Conservation (phyloP, 2,113 vertebrate species). For the Mandrillus leucophaeus region DNA sequence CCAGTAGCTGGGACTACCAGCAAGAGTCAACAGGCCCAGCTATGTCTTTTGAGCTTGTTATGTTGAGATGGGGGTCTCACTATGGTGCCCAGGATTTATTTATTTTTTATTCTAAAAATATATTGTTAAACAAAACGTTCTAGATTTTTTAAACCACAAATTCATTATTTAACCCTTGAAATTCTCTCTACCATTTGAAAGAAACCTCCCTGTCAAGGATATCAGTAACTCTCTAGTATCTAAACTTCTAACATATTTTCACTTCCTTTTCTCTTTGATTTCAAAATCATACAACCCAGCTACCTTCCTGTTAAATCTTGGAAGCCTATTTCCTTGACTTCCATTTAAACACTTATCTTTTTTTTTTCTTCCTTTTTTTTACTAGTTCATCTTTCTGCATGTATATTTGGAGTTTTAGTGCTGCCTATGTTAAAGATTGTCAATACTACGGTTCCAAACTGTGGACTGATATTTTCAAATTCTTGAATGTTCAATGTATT, state of each 20-base stretch:
- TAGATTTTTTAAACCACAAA: background rate
- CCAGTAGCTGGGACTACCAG: too few relatives aligned
- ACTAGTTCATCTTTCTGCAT: background rate
- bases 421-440: background rate
- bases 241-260: background rate
- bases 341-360: background rate
- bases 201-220: background rate
- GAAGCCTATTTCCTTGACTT: background rate
- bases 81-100: background rate
- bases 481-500: background rate
- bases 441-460: background rate
- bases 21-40: too few relatives aligned
- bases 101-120: background rate
- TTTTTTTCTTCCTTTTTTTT: background rate
- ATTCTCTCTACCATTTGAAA: background rate
- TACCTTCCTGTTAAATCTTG: background rate
- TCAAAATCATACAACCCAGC: background rate
- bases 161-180: background rate
- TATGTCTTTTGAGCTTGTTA: too few relatives aligned
- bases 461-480: background rate
- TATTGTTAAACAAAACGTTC: background rate
- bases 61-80: too few relatives aligned
- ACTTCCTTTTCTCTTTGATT: background rate
- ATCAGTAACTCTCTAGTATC: background rate
- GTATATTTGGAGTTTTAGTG: background rate